These are phyloP conservation scores for Enteromius paludinosus DNA, from an alignment of 2,797 vertebrate genomes.

Conservation along the genomic window DNA sequence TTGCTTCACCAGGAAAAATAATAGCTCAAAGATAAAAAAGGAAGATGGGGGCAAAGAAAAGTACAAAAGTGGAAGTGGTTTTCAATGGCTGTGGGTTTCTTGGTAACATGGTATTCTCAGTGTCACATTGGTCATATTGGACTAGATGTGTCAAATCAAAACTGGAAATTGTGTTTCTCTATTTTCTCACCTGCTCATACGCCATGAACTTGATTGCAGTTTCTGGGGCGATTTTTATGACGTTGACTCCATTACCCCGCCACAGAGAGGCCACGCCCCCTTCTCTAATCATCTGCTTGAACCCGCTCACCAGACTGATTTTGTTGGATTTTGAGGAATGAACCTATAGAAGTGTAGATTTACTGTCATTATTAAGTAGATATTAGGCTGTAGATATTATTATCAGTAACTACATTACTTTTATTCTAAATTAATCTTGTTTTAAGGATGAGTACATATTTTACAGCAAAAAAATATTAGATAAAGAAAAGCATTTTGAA, in stretches of 20 bases:
- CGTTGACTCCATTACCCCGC: slow-evolving; percentile 96
- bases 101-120: not conserved
- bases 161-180: not conserved
- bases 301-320: slow-evolving; percentile 86
- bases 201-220: slow-evolving; percentile 97
- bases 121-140: not conserved
- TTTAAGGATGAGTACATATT: not conserved
- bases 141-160: not conserved
- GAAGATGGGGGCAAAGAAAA: not conserved
- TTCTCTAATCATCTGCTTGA: slow-evolving; percentile 93
- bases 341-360: slow-evolving; percentile 79
- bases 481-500: not conserved
- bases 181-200: slow-evolving; percentile 89
- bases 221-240: slow-evolving; percentile 97
- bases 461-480: not conserved
- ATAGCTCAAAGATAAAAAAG: not conserved
- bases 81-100: slow-evolving; percentile 26
- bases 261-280: slow-evolving; percentile 90
- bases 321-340: slow-evolving; percentile 87
- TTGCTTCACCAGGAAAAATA: not conserved
- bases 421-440: not conserved
- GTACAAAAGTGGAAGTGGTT: slow-evolving; percentile 24
- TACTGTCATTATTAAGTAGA: not conserved
- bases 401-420: no score
- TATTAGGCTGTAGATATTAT: no score